Conservation (phyloP, 2,888 invertebrate species). For the Stenotaenia linearis region DNA sequence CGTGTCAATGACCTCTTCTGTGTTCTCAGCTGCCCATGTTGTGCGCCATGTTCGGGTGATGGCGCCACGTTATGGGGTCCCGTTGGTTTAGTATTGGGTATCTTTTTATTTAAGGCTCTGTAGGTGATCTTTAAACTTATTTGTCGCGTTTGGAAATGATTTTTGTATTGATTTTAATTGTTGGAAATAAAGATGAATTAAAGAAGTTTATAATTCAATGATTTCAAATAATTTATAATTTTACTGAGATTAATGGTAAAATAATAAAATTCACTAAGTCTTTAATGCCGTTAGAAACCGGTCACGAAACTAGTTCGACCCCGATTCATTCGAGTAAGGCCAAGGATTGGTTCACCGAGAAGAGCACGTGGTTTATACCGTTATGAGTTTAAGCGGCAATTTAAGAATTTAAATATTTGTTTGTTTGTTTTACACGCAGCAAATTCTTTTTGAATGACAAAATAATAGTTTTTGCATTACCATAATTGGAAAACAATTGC, state of each 20-base stretch:
- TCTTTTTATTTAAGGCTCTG: not conserved
- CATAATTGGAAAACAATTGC: too few relatives aligned
- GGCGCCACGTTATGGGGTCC: not conserved
- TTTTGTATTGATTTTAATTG: not conserved
- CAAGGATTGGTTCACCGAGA: not conserved
- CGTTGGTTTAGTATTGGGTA: not conserved
- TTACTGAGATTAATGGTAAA: too few relatives aligned
- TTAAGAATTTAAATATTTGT: not conserved
- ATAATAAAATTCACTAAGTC: too few relatives aligned
- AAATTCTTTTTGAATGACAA: too few relatives aligned
- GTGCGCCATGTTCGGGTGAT: not conserved
- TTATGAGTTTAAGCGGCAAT: not conserved
- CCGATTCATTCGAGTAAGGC: not conserved
- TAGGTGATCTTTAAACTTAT: not conserved
- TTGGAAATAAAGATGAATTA: not conserved
- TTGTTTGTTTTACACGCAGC: not conserved
- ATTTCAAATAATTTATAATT: too few relatives aligned
- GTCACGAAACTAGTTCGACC: not conserved
- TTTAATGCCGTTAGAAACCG: not conserved
- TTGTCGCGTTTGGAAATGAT: not conserved
- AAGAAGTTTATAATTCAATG: too few relatives aligned
- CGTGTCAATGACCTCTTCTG: slow-evolving; percentile 27
- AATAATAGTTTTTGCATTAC: too few relatives aligned
- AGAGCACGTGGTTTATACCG: not conserved
- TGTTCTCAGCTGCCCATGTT: slow-evolving; percentile 6